A percentile compares a stretch with the other conserved stretches of the same genome.
Evolutionary conservation across 2,888 invertebrate species (phyloP).

Genomic region (Panopea generosa): DNA sequence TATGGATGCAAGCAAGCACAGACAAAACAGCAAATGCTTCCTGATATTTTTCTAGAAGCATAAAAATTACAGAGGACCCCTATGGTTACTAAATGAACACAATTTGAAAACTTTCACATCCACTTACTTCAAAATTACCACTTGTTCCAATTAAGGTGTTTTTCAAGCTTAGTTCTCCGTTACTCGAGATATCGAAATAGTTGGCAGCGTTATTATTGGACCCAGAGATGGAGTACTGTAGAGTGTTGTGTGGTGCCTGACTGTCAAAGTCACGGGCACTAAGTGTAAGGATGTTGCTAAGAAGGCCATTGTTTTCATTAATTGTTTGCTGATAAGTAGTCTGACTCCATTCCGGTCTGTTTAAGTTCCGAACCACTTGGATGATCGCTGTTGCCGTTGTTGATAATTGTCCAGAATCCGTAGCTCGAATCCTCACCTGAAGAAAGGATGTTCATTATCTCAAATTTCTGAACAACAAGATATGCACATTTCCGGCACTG

Average conservation of each 20-base stretch:
- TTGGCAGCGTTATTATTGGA: slow-evolving; percentile 90
- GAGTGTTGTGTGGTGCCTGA: slow-evolving; percentile 66
- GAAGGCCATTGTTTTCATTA: slow-evolving; percentile 71
- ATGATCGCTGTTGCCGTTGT: slow-evolving; percentile 71
- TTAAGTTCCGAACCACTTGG: slow-evolving; percentile 75
- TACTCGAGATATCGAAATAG: slow-evolving; percentile 95
- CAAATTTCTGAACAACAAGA: too few species aligned
- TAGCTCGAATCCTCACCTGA: slow-evolving; percentile 75
- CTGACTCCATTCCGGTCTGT: slow-evolving; percentile 68
- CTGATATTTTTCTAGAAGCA: too few species aligned
- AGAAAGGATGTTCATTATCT: too few species aligned
- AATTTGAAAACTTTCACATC: too few species aligned
- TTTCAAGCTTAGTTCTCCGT: slow-evolving; percentile 86
- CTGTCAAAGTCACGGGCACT: slow-evolving; percentile 72
- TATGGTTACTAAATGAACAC: too few species aligned
- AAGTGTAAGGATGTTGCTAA: slow-evolving; percentile 60
- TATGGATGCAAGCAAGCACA: too few species aligned
- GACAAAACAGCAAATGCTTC: too few species aligned
- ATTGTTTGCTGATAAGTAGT: slow-evolving; percentile 52
- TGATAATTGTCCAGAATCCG: slow-evolving; percentile 76
- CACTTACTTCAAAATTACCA: slow-evolving; percentile 10
- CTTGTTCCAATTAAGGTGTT: slow-evolving; percentile 58
- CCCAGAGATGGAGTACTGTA: slow-evolving; percentile 64
- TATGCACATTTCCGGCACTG: too few species aligned
- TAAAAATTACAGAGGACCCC: too few species aligned